Base-by-base conservation (phyloP, 2,888 invertebrate species). In the Drosophila mettleri region DNA sequence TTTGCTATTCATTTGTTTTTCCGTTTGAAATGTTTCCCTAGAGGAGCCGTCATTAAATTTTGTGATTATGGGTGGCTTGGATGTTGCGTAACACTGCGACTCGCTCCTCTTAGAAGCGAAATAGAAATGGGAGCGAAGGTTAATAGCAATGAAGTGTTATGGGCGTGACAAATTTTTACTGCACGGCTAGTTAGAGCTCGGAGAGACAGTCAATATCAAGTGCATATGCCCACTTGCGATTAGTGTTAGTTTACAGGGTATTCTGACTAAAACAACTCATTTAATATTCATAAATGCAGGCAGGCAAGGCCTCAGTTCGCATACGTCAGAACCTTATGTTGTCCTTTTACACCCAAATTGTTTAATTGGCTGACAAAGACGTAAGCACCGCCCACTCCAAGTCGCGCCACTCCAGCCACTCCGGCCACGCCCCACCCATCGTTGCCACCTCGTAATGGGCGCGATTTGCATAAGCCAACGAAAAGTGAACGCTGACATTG, bases 381-480 rank as follows among this genome's bases (percentile, higher is more conserved):
- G 54, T 51, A 61, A 41, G 52, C 57, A 53, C 45, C 41, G 10
- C 36, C 39, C 45, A 29, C 43, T 22, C 38, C 10, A 8, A 9
- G 16, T 12, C 4, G n/a, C 18, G 12, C 10, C 22, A n/a, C n/a
- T n/a, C n/a, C n/a, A n/a, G n/a, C n/a, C n/a, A n/a, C 43, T 27
- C 18, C 22, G 29, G 53, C 29, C 53, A 18, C 22, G 14, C 18
- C 39, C n/a, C 57, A 43, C 46, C 59, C 58, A 61, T n/a, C n/a
- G n/a, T n/a, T n/a, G 57, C 46, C 39, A 6, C n/a, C 27, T 5
- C 20, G 27, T 27, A 16, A 22, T 60, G 51, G 55, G n/a, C 24
- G 27, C 41, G 46, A 88, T 88, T 88, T 86, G 81, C 88, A 86
- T 88, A 88, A 88, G 81, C 80, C 87, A 86, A 75, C 81, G 68